Conservation (phyloP, 2,888 invertebrate genomes). For the Melanophora roralis region DNA sequence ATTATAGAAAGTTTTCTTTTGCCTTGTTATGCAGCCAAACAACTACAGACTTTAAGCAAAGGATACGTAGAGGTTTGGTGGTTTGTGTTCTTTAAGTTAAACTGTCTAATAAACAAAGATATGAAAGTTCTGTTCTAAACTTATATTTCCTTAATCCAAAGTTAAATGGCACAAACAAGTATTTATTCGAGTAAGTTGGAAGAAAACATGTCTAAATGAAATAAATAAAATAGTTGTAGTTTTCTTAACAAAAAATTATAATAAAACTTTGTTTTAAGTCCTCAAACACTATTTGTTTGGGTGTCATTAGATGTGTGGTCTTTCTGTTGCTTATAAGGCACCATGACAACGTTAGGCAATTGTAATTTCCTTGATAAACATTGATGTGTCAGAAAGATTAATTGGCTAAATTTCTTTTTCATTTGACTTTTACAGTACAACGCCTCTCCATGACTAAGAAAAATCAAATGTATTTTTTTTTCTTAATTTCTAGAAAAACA, state of each 20-base stretch:
- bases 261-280: slow-evolving; percentile 8
- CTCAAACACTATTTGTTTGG: neutral
- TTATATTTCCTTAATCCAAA: neutral
- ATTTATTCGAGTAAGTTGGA: neutral
- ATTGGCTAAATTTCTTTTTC: slow-evolving; percentile 30
- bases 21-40: slow-evolving; percentile 37
- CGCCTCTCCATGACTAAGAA: neutral
- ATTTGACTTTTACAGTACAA: neutral
- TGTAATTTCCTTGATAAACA: slow-evolving; percentile 59
- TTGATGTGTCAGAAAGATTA: slow-evolving; percentile 59
- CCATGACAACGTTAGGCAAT: slow-evolving; percentile 45
- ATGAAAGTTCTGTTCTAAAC: slow-evolving; percentile 18
- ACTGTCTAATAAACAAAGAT: neutral
- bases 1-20: too few species aligned
- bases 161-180: slow-evolving; percentile 1
- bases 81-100: too few species aligned
- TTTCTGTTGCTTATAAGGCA: slow-evolving; percentile 1
- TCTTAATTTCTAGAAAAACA: neutral
- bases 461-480: neutral
- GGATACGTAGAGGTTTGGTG: too few species aligned
- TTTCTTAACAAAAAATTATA: slow-evolving; percentile 5
- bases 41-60: slow-evolving; percentile 24
- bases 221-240: neutral
- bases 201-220: neutral
- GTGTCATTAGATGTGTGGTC: neutral